Evolutionary conservation across 2,888 invertebrate species (phyloP).

Genomic region (Congeria kusceri): DNA sequence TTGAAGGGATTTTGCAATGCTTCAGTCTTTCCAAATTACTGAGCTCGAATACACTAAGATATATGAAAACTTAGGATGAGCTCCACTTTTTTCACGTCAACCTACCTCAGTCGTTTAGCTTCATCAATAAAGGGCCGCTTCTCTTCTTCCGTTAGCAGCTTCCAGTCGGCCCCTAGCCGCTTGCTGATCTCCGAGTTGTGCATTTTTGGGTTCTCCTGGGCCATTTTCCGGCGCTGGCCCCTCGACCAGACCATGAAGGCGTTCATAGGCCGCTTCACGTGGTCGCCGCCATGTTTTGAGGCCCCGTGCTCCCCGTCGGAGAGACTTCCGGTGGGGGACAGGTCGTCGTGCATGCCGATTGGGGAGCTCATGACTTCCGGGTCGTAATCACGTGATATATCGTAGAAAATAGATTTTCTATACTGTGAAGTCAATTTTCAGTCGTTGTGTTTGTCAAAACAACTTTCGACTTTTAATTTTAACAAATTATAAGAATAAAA

Average conservation of each 20-base stretch:
- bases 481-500: too few relatives aligned
- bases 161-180: slow-evolving; percentile 99
- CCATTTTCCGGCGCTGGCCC: slow-evolving; percentile 98
- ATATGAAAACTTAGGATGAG: neutral
- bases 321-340: slow-evolving; percentile 53
- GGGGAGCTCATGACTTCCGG: slow-evolving; percentile 18
- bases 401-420: too few relatives aligned
- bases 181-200: slow-evolving; percentile 99
- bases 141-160: slow-evolving; percentile 96
- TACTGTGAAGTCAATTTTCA: too few relatives aligned
- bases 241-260: slow-evolving; percentile 99
- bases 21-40: too few relatives aligned
- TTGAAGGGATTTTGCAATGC: too few relatives aligned
- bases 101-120: slow-evolving; percentile 92
- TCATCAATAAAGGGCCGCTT: slow-evolving; percentile 99
- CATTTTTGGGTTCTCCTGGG: slow-evolving; percentile 99
- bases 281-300: slow-evolving; percentile 85
- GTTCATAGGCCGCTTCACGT: slow-evolving; percentile 99
- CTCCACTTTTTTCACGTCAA: neutral
- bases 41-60: neutral
- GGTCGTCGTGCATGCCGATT: slow-evolving; percentile 51
- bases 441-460: too few relatives aligned
- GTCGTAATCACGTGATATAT: too few relatives aligned
- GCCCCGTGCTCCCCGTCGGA: slow-evolving; percentile 50
- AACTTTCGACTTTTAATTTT: too few relatives aligned